phyloP scores from a whole-genome alignment of 2,113 vertebrate species.

The Jaculus jaculus region DNA sequence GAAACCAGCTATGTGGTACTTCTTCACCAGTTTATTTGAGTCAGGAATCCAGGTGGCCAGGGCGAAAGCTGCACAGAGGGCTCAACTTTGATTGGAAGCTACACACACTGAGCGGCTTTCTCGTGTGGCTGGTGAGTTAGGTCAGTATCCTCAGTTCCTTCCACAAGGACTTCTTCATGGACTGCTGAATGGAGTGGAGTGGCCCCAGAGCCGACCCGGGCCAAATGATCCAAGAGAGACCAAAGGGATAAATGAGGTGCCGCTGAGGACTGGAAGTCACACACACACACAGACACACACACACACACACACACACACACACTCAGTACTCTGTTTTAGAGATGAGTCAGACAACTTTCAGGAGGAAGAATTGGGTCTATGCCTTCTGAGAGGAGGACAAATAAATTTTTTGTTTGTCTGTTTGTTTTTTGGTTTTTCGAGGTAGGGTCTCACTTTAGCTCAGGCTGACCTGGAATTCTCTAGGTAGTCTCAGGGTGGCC shows the following conservation, averaged over 20 bases:
- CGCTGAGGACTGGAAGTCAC: too few species aligned
- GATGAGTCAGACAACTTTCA: neutral
- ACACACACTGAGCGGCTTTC: neutral
- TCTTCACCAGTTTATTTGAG: neutral
- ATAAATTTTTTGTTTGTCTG: too few species aligned
- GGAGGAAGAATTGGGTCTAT: neutral
- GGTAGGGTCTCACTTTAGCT: too few species aligned
- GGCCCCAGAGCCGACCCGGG: neutral
- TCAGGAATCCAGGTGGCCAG: neutral
- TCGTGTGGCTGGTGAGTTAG: rapidly evolving
- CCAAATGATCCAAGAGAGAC: neutral
- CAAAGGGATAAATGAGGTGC: neutral
- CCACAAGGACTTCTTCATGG: neutral
- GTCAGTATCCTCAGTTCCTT: neutral
- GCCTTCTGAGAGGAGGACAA: neutral
- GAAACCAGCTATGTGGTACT: neutral
- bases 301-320: too few species aligned
- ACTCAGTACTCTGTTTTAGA: neutral
- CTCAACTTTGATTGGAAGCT: neutral
- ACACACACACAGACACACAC: too few species aligned
- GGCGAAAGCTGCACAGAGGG: too few species aligned
- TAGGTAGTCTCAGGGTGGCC: too few species aligned
- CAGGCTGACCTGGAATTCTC: too few species aligned
- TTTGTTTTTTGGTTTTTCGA: too few species aligned
- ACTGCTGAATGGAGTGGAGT: too few species aligned